phyloP scores from a whole-genome alignment of 92 coral and sea anemone species.

The Pocillopora grandis region DNA sequence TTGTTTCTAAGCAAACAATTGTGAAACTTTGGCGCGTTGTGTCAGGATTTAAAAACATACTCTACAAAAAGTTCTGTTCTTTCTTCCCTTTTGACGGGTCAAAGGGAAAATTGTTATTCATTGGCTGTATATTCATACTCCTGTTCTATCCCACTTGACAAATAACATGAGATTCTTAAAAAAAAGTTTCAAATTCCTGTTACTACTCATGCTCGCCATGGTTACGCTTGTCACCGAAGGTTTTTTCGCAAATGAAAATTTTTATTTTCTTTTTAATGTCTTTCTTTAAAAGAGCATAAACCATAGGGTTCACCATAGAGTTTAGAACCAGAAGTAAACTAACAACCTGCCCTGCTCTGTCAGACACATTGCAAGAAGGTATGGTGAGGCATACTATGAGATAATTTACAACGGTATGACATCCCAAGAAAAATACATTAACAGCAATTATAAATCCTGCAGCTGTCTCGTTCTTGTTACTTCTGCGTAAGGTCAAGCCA shows the following conservation, averaged over 20 bases:
- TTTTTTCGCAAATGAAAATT: background rate
- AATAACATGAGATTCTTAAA: background rate
- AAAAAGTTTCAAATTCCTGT: background rate
- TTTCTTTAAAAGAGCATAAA: slow-evolving; percentile 21
- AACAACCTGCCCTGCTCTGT: background rate
- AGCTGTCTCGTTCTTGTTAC: background rate
- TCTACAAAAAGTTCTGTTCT: too few species aligned
- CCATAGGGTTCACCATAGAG: slow-evolving; percentile 27
- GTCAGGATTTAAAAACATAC: too few species aligned
- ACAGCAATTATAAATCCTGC: background rate
- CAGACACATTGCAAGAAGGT: background rate
- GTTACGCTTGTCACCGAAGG: background rate
- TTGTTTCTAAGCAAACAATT: too few species aligned
- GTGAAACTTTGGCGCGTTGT: too few species aligned
- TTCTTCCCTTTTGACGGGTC: too few species aligned
- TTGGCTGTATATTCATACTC: too few species aligned
- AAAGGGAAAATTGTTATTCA: too few species aligned
- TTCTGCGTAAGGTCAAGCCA: background rate
- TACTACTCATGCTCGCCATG: too few species aligned
- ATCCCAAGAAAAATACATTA: slow-evolving; percentile 11
- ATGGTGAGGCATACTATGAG: slow-evolving; percentile 7
- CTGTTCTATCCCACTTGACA: too few species aligned
- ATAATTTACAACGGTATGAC: slow-evolving; percentile 11
- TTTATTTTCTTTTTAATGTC: slow-evolving; percentile 15
- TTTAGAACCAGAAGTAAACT: slow-evolving; percentile 2